Conservation (phyloP, 2,888 invertebrate species). For the Eristalis intricaria region DNA sequence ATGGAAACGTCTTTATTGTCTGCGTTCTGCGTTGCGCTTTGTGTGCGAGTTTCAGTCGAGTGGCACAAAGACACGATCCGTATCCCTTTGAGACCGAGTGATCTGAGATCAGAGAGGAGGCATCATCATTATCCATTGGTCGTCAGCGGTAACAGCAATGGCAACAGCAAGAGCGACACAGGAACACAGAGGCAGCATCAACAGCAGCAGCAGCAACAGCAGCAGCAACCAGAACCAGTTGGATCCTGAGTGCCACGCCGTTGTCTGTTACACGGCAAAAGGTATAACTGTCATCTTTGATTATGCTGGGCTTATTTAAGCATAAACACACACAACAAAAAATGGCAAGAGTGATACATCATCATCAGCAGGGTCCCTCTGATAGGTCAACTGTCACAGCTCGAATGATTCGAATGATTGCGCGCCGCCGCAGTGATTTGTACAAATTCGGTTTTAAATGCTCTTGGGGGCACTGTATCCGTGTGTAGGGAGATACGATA, state of each 20-base stretch:
- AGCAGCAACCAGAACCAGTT: constrained; percentile 56
- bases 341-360: constrained; percentile 74
- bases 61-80: constrained; percentile 38
- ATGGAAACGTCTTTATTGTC: constrained; percentile 66
- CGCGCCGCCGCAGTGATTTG: constrained; percentile 65
- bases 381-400: constrained; percentile 75
- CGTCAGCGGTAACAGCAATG: constrained; percentile 63
- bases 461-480: constrained; percentile 64
- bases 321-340: constrained; percentile 71
- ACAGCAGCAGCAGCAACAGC: constrained; percentile 43
- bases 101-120: constrained; percentile 41
- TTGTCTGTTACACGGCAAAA: constrained; percentile 68
- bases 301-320: constrained; percentile 72
- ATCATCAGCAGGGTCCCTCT: constrained; percentile 73
- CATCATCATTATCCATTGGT: constrained; percentile 66
- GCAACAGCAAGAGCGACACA: constrained; percentile 62
- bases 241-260: constrained; percentile 63
- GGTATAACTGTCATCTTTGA: constrained; percentile 71
- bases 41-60: constrained; percentile 33
- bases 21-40: not conserved
- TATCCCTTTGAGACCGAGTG: constrained; percentile 58
- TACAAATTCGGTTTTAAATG: constrained; percentile 71
- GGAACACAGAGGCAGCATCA: constrained; percentile 51
- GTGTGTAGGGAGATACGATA: not conserved
- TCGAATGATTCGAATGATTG: constrained; percentile 73